Base-by-base conservation (phyloP, 2,888 invertebrate species). In the Melieria crassipennis region DNA sequence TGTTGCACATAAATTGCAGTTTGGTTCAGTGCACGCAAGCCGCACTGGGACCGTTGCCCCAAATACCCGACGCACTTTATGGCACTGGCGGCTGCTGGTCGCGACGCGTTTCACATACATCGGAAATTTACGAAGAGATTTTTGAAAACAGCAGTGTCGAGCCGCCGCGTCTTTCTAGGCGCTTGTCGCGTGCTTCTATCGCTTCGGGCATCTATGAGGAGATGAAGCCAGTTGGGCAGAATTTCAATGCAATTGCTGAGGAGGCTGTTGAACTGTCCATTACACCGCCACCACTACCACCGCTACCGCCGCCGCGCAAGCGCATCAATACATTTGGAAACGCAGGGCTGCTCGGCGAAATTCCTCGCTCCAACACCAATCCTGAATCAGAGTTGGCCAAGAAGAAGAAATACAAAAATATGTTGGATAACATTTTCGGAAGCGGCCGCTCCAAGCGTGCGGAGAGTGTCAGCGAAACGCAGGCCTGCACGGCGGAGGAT, bases 171-270 rank as follows among this genome's bases (percentile, higher is more conserved):
- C 64, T 77, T 5, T 78, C 76, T 0, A 71, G 84, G 43, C 80
- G 84, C 42, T 73, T 80, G 4, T 84, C 87, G 0, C 81, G 85
- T 1, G 80, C 80, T 0, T 87, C 87, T 0, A 79, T 86, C 50
- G 84, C 85, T 0, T 87, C 87, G 1, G 87, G 86, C 4, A 87
- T 87, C 43, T 87, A 87, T 73, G 87, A 87, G 74, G 87, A 86
- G 73, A 87, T 87, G 87, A 86, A 85, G 73, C 80, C 83, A 1
- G 73, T 75, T 9, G 16, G 71, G 2, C 67, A 63, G 45, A 74
- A 77, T 43, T 78, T 79, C 50, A 75, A 79, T 13, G 70, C 79
- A 0, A 78, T 82, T 42, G 72, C 78, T 16, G 83, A 84, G 55
- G 77, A 78, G 61, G 75, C 78, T 0, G 73, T 78, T 1, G 76